Evolutionary conservation across 2,888 invertebrate genomes (phyloP).

Genomic region (Agrotis ipsilon): DNA sequence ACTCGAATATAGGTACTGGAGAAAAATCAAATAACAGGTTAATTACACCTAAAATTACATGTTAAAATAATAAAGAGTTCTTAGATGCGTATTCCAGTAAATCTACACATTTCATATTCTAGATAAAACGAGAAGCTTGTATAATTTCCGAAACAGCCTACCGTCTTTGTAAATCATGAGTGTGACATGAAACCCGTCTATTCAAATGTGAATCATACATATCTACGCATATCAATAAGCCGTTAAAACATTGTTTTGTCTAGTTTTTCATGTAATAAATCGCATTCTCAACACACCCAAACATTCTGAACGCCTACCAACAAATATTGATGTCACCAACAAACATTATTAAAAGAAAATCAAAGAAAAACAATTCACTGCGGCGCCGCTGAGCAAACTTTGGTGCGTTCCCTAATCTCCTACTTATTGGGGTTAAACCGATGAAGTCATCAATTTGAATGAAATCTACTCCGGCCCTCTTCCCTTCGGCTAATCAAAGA

Average conservation of each 20-base stretch:
- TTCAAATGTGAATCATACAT: too few species aligned
- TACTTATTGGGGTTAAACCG: constrained; percentile 85
- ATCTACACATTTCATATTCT: too few species aligned
- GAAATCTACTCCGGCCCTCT: constrained; percentile 76
- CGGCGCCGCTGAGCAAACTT: constrained; percentile 80
- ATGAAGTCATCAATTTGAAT: constrained; percentile 88
- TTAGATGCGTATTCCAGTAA: too few species aligned
- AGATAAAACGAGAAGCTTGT: too few species aligned
- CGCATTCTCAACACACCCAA: neutral
- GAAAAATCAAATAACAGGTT: neutral
- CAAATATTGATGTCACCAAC: constrained; percentile 41
- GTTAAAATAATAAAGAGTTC: too few species aligned
- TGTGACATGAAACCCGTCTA: too few species aligned
- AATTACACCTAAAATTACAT: too few species aligned
- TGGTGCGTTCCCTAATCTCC: constrained; percentile 78
- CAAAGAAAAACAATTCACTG: constrained; percentile 80
- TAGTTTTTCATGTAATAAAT: neutral
- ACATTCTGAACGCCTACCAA: neutral
- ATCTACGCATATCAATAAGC: too few species aligned
- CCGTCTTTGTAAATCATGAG: too few species aligned
- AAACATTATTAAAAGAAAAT: constrained; percentile 63
- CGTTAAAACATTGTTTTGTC: too few species aligned
- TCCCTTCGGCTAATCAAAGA: constrained; percentile 81
- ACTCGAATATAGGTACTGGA: neutral
- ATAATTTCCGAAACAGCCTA: neutral